Conservation (phyloP, 2,113 vertebrate species). For the Cichladusa arquata region DNA sequence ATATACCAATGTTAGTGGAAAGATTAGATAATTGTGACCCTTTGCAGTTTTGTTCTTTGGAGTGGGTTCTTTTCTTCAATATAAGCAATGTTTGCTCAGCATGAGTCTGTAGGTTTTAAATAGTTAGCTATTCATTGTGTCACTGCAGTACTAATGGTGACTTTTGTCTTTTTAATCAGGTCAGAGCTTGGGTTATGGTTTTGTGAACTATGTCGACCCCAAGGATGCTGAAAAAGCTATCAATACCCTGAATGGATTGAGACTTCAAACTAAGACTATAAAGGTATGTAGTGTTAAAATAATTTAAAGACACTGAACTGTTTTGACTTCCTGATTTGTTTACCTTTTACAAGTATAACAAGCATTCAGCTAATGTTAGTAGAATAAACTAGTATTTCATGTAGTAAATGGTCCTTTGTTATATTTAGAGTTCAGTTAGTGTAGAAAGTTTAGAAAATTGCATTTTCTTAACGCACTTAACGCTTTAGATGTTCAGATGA, state of each 20-base stretch:
- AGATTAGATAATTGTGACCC: neutral
- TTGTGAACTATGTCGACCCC: constrained; percentile 97
- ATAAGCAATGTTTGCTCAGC: neutral
- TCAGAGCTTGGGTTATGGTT: constrained; percentile 97
- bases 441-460: neutral
- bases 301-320: neutral
- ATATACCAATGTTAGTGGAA: neutral
- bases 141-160: neutral
- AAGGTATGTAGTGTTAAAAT: constrained; percentile 81
- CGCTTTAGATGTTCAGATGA: neutral
- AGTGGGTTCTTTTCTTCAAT: neutral
- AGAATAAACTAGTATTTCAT: neutral
- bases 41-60: neutral
- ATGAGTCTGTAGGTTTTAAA: neutral
- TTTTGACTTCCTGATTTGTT: neutral
- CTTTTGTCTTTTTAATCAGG: constrained; percentile 72
- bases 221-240: constrained; percentile 99
- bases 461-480: neutral
- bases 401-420: neutral
- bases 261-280: constrained; percentile 99
- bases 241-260: constrained; percentile 95
- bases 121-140: neutral
- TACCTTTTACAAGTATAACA: neutral
- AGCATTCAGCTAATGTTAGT: neutral
- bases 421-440: neutral